Conservation (phyloP, 2,113 vertebrate genomes). For the Myotis yumanensis region DNA sequence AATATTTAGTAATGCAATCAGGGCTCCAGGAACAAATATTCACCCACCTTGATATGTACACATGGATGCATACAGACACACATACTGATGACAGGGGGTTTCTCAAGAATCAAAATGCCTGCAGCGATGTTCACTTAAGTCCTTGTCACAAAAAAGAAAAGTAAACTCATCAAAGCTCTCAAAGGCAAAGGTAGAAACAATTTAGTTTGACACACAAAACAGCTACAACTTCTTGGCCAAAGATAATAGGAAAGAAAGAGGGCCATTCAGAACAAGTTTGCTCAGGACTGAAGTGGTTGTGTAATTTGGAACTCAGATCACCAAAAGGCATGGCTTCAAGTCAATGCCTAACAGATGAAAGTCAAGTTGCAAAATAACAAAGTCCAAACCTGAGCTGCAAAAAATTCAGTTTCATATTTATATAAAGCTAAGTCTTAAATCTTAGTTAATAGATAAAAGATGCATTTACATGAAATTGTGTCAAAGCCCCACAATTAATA, state of each 20-base stretch:
- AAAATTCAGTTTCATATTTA: background rate
- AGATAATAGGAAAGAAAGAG: background rate
- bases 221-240: background rate
- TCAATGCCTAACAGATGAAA: background rate
- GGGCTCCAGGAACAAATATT: conserved; percentile 2
- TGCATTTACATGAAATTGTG: background rate
- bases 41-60: background rate
- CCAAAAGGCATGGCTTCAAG: background rate
- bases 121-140: background rate
- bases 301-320: background rate
- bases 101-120: conserved; percentile 3
- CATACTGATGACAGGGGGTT: background rate
- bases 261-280: background rate
- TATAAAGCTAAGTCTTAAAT: conserved; percentile 1
- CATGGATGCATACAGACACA: background rate
- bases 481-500: background rate
- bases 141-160: background rate
- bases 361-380: background rate
- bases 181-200: background rate
- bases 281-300: background rate
- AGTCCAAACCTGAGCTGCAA: background rate
- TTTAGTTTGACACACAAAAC: background rate
- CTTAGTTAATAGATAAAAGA: background rate
- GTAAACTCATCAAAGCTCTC: background rate
- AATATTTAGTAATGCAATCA: conserved; percentile 3